phyloP scores from a whole-genome alignment of 2,888 invertebrate genomes.

The Disparrhopalites patrizii region DNA sequence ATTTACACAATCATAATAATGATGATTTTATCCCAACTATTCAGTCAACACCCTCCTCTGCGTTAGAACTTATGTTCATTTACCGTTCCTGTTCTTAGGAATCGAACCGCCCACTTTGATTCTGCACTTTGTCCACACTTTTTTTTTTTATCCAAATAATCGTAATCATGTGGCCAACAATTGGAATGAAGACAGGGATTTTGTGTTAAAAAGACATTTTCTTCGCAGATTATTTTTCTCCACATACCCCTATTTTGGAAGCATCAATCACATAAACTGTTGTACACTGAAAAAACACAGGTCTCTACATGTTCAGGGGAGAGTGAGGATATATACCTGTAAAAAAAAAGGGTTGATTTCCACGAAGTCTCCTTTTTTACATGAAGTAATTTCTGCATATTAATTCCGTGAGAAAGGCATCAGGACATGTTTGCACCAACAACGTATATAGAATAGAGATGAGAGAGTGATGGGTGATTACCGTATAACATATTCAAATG shows the following conservation, averaged over 20 bases:
- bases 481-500: too few relatives aligned
- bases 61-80: neutral
- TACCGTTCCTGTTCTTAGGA: neutral
- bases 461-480: too few relatives aligned
- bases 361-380: too few relatives aligned
- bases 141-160: constrained; percentile 19
- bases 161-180: too few relatives aligned
- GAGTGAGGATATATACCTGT: too few relatives aligned
- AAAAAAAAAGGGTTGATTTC: too few relatives aligned
- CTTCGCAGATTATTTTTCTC: neutral
- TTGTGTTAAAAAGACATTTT: neutral
- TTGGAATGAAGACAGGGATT: neutral
- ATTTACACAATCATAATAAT: constrained; percentile 20
- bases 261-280: neutral
- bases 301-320: too few relatives aligned
- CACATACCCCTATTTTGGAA: neutral
- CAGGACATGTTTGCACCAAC: too few relatives aligned
- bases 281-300: neutral
- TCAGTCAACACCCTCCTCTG: neutral
- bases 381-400: too few relatives aligned
- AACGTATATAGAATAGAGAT: too few relatives aligned
- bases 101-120: neutral
- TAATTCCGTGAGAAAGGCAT: too few relatives aligned
- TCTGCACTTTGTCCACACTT: constrained; percentile 1
- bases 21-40: constrained; percentile 4